These are phyloP conservation scores for Chelonoidis abingdonii DNA, from an alignment of 2,113 vertebrate genomes.

Conservation along the genomic window DNA sequence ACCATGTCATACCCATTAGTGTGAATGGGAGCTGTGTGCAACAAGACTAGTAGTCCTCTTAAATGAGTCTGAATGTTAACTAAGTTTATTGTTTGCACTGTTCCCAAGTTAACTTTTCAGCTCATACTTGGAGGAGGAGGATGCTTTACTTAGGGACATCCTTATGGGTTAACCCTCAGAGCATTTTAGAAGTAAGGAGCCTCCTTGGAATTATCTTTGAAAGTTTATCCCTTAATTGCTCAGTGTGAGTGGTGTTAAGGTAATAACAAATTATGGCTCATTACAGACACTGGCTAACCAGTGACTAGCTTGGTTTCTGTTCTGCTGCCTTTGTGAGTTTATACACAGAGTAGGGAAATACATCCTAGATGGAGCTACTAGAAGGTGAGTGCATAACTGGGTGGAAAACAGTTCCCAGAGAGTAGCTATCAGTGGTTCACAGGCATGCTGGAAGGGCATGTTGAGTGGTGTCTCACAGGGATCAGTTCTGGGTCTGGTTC, in stretches of 20 bases:
- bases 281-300: background rate
- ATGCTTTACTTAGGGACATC: background rate
- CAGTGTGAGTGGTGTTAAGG: background rate
- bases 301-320: background rate
- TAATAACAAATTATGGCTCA: background rate
- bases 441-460: background rate
- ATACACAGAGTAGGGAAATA: background rate
- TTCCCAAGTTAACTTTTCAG: background rate
- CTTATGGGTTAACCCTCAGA: background rate
- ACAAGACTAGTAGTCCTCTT: background rate
- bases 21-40: background rate
- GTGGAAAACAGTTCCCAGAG: background rate
- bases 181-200: background rate
- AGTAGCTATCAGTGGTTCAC: background rate
- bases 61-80: background rate
- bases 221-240: background rate
- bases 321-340: background rate
- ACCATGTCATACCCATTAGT: background rate
- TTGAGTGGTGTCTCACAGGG: background rate
- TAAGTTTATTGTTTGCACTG: background rate
- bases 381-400: background rate
- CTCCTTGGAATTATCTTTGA: background rate
- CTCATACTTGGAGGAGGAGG: background rate
- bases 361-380: background rate
- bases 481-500: background rate